These are phyloP conservation scores for Aphidius colemani DNA, from an alignment of 2,888 invertebrate species.

Conservation along the genomic window DNA sequence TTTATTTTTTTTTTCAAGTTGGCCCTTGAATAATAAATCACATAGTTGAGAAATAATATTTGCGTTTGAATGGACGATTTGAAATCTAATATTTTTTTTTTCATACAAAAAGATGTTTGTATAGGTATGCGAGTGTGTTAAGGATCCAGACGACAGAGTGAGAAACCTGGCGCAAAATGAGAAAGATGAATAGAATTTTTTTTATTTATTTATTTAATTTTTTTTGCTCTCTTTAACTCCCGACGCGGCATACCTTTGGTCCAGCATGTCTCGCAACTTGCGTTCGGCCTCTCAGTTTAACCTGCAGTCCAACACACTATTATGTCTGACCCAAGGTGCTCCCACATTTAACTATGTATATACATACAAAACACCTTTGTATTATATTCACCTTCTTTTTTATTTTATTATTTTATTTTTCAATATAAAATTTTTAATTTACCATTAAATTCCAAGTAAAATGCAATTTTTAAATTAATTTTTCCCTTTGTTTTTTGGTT, in stretches of 20 bases:
- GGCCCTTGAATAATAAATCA: too few species aligned
- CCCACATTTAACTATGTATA: constrained; percentile 50
- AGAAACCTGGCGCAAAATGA: neutral
- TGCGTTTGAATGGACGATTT: too few species aligned
- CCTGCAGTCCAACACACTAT: constrained; percentile 52
- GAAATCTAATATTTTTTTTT: too few species aligned
- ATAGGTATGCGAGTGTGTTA: too few species aligned
- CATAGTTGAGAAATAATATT: too few species aligned
- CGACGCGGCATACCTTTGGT: constrained; percentile 49
- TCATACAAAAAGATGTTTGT: too few species aligned
- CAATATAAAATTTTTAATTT: too few species aligned
- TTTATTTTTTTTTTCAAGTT: too few species aligned
- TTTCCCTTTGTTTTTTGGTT: neutral
- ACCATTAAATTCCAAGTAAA: too few species aligned
- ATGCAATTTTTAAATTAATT: neutral
- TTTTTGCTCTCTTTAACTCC: constrained; percentile 43
- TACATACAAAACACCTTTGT: neutral
- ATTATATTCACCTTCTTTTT: too few species aligned
- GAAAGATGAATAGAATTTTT: constrained; percentile 2
- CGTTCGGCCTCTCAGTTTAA: constrained; percentile 46
- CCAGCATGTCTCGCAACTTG: constrained; percentile 23
- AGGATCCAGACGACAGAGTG: too few species aligned
- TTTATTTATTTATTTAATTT: neutral
- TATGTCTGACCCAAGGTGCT: constrained; percentile 54
- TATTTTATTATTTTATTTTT: too few species aligned